Percentiles rank a stretch among this genome's conserved stretches.
Evolutionary conservation across 2,113 vertebrate genomes (phyloP).

Genomic region (Aix galericulata): DNA sequence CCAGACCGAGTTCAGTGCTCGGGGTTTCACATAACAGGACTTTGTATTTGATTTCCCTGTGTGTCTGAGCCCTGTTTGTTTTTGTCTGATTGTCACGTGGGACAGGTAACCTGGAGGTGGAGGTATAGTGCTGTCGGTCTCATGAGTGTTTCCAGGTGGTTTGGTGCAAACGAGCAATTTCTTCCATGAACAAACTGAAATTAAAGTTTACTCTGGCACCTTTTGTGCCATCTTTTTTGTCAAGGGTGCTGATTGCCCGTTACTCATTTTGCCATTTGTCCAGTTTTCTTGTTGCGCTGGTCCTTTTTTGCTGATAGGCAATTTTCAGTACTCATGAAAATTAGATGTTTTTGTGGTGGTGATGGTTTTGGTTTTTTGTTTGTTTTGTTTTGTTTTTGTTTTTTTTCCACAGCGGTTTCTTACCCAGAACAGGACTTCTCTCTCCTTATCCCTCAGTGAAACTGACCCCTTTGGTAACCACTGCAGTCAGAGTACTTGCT

Average conservation of each 20-base stretch:
- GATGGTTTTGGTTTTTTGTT: not conserved
- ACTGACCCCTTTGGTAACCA: not conserved
- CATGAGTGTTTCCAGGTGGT: not conserved
- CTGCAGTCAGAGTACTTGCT: not conserved
- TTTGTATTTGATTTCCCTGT: not conserved
- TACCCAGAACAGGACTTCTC: not conserved
- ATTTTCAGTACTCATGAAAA: not conserved
- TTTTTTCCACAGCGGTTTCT: not conserved
- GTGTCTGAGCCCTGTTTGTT: not conserved
- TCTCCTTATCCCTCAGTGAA: not conserved
- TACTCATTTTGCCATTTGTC: not conserved
- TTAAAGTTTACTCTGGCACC: not conserved
- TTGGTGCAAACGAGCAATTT: not conserved
- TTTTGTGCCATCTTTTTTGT: not conserved
- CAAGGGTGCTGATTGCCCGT: not conserved
- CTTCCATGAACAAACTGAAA: not conserved
- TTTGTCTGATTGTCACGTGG: not conserved
- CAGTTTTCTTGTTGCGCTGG: not conserved
- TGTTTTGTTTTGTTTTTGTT: not conserved
- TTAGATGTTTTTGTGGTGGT: not conserved
- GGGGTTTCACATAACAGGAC: not conserved
- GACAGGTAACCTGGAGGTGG: not conserved
- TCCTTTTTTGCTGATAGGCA: not conserved
- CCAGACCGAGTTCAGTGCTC: not conserved
- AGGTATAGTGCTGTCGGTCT: not conserved